phyloP scores from a whole-genome alignment of 2,113 vertebrate species.

The Callithrix jacchus region DNA sequence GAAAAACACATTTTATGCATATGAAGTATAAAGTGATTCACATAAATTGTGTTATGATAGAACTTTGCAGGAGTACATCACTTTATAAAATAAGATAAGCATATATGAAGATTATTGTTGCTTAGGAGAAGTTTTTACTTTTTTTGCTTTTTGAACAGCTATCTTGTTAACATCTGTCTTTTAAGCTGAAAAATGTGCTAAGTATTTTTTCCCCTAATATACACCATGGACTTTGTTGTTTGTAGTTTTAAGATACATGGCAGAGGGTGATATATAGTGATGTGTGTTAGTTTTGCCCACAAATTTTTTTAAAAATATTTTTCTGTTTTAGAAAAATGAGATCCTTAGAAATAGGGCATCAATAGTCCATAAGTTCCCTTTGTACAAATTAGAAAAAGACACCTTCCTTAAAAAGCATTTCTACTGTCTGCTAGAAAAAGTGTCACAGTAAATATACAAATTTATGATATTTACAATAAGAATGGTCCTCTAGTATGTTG shows the following conservation, averaged over 20 bases:
- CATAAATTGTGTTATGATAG: slow-evolving; percentile 22
- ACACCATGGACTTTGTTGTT: background rate
- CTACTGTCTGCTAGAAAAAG: background rate
- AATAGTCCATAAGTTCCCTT: background rate
- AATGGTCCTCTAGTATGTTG: background rate
- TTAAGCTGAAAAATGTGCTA: slow-evolving; percentile 9
- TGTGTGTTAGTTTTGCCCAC: background rate
- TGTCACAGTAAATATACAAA: background rate
- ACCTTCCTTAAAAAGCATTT: slow-evolving; percentile 33
- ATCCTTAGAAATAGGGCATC: background rate
- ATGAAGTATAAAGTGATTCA: slow-evolving; percentile 26
- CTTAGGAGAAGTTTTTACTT: background rate
- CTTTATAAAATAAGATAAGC: slow-evolving; percentile 23
- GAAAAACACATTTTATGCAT: background rate
- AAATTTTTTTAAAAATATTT: background rate
- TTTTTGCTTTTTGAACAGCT: background rate
- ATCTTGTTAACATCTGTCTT: background rate
- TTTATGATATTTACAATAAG: background rate
- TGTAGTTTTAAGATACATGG: slow-evolving; percentile 7
- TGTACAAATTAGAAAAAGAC: background rate
- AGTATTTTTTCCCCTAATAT: background rate
- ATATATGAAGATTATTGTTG: slow-evolving; percentile 10
- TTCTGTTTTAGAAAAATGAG: background rate
- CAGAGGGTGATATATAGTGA: slow-evolving; percentile 25
- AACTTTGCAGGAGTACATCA: background rate